Evolutionary conservation across 2,888 invertebrate genomes (phyloP).

Genomic region (Mayetiola destructor): DNA sequence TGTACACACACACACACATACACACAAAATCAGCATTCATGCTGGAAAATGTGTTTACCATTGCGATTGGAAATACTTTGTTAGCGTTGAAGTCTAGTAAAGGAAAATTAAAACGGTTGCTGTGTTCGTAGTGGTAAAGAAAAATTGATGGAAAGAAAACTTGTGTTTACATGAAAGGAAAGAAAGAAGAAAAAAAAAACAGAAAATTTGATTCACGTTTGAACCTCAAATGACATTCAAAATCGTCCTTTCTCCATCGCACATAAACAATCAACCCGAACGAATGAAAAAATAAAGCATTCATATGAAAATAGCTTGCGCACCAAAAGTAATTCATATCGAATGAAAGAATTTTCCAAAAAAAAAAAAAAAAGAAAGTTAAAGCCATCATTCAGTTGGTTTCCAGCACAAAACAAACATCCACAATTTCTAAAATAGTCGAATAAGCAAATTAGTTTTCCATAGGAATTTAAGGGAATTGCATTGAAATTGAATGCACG

Average conservation of each 20-base stretch:
- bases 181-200: background rate
- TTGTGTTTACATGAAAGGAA: too few species aligned
- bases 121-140: too few species aligned
- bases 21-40: too few species aligned
- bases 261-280: background rate
- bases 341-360: constrained; percentile 1
- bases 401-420: too few species aligned
- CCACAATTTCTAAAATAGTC: background rate
- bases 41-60: too few species aligned
- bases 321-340: constrained; percentile 1
- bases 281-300: background rate
- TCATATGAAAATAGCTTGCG: background rate
- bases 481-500: background rate
- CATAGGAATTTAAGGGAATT: background rate
- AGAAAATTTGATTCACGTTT: background rate
- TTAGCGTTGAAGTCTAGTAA: too few species aligned
- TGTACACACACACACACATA: too few species aligned
- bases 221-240: constrained; percentile 12
- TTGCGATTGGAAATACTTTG: too few species aligned
- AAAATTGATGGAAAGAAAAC: too few species aligned
- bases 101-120: too few species aligned
- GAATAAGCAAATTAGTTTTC: background rate
- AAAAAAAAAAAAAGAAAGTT: background rate
- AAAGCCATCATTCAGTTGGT: background rate
- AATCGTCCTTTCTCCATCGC: background rate